Evolutionary conservation across 2,113 vertebrate species (phyloP).

Genomic region (Zootoca vivipara): DNA sequence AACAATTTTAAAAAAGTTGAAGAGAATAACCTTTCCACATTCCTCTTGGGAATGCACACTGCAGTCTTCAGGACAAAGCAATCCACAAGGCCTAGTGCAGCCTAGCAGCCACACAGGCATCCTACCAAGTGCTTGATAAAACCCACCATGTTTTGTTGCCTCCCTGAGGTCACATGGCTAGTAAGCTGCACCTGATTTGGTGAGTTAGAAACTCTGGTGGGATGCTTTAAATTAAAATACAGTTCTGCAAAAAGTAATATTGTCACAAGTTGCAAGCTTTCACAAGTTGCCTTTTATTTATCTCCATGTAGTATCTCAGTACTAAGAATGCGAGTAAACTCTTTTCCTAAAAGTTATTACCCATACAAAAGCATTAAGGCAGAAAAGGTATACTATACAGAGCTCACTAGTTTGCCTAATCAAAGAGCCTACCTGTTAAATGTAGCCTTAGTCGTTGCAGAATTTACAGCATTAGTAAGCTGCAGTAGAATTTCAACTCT

Average conservation of each 20-base stretch:
- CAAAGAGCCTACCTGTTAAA: neutral
- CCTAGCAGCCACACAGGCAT: neutral
- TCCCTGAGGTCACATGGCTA: neutral
- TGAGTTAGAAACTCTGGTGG: neutral
- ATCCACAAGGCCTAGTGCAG: neutral
- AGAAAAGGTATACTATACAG: neutral
- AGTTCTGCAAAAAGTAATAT: neutral
- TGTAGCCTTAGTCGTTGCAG: neutral
- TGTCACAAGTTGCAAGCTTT: too few relatives aligned
- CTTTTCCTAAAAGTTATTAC: neutral
- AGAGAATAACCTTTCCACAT: neutral
- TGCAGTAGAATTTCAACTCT: neutral
- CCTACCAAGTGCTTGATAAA: neutral
- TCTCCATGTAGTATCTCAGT: neutral
- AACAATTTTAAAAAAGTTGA: neutral
- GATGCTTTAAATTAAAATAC: neutral
- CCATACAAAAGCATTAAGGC: neutral
- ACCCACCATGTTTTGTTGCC: neutral
- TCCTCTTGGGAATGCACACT: rapidly evolving
- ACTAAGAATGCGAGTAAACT: neutral
- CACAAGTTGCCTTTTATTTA: rapidly evolving
- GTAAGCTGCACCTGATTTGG: neutral
- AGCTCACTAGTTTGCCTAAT: neutral
- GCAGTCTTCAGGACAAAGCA: neutral
- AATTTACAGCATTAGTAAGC: neutral